phyloP scores from a whole-genome alignment of 1,140 invertebrate species.

The Sesamia nonagrioides region DNA sequence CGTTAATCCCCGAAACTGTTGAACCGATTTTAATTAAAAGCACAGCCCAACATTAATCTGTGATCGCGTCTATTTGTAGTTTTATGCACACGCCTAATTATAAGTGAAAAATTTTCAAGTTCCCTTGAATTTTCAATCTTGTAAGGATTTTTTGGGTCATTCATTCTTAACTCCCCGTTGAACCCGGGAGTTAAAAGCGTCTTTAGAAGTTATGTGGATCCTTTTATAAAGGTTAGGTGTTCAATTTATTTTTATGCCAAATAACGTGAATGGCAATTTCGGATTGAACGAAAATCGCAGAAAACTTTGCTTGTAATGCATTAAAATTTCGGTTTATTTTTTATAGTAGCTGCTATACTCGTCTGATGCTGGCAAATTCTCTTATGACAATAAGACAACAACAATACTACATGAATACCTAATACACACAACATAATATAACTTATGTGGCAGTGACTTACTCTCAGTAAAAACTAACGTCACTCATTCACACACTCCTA shows the following conservation, averaged over 20 bases:
- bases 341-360: too few relatives aligned
- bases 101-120: neutral
- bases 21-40: conserved; percentile 43
- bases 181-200: conserved; percentile 25
- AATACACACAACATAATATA: neutral
- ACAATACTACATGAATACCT: neutral
- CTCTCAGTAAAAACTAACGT: conserved; percentile 12
- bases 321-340: neutral
- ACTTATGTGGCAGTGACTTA: conserved; percentile 11
- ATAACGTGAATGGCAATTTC: conserved; percentile 14
- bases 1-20: conserved; percentile 7
- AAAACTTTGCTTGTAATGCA: neutral
- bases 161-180: conserved; percentile 11
- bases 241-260: conserved; percentile 30
- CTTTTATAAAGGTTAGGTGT: conserved; percentile 30
- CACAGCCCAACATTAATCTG: conserved; percentile 4
- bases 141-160: conserved; percentile 13
- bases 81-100: neutral
- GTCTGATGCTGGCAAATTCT: too few relatives aligned
- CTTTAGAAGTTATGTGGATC: conserved; percentile 33
- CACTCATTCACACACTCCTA: neutral
- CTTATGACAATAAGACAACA: neutral
- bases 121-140: conserved; percentile 9
- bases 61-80: neutral
- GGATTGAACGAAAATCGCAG: neutral